phyloP scores from a whole-genome alignment of 2,797 vertebrate genomes.

The Protosalanx chinensis region DNA sequence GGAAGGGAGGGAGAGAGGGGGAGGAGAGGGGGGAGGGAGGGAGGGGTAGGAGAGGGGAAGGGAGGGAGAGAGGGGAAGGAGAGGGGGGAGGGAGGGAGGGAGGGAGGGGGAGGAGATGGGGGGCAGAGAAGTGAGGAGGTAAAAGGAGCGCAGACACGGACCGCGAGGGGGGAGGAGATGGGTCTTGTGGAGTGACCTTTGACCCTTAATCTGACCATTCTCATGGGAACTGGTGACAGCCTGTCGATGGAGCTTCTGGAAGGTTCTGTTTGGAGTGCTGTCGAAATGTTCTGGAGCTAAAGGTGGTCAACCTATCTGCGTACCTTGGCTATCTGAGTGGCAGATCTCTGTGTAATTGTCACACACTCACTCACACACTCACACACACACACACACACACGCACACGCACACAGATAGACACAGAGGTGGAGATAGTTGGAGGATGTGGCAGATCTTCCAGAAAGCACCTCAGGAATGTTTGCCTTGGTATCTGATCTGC shows the following conservation, averaged over 20 bases:
- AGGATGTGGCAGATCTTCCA: neutral
- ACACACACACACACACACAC: too few species aligned
- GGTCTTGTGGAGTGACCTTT: constrained; percentile 53
- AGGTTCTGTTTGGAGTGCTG: constrained; percentile 23
- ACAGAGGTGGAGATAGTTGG: neutral
- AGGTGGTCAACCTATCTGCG: constrained; percentile 44
- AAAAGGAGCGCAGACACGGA: constrained; percentile 23
- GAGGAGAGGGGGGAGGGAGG: constrained; percentile 14
- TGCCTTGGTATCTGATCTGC: too few species aligned
- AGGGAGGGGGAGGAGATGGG: too few species aligned
- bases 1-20: constrained; percentile 20
- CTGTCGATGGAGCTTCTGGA: constrained; percentile 16
- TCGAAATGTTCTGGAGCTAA: constrained; percentile 23
- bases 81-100: too few species aligned
- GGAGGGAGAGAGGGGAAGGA: too few species aligned
- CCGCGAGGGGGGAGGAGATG: neutral
- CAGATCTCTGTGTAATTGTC: too few species aligned
- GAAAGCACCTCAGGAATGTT: too few species aligned
- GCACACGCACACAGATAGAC: constrained; percentile 3
- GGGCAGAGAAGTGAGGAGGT: constrained; percentile 12
- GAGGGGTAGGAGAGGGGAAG: constrained; percentile 18
- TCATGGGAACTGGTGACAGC: constrained; percentile 65
- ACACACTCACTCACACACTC: neutral
- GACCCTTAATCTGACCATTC: constrained; percentile 57
- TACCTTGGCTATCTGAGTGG: constrained; percentile 38